phyloP scores from a whole-genome alignment of 2,888 invertebrate genomes.

The Chrysolina americana region DNA sequence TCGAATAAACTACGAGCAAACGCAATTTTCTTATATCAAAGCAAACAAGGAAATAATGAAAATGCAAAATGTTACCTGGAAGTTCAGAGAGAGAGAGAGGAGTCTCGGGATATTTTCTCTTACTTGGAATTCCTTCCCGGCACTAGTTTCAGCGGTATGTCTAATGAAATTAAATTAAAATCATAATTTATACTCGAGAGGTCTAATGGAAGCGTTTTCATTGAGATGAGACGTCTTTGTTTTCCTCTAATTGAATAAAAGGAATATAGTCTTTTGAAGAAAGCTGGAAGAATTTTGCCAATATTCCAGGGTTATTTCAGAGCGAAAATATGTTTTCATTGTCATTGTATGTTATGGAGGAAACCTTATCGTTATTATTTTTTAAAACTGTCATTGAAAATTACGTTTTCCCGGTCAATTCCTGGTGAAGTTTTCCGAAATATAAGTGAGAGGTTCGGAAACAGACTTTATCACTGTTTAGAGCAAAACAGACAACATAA shows the following conservation, averaged over 20 bases:
- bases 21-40: not conserved
- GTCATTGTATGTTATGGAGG: no score
- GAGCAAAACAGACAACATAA: no score
- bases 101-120: conserved; percentile 2
- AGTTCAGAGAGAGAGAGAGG: not conserved
- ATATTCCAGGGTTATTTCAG: not conserved
- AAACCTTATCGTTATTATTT: no score
- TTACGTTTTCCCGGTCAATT: no score
- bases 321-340: no score
- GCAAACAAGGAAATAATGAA: conserved; percentile 26
- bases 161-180: conserved; percentile 38
- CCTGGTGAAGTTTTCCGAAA: no score
- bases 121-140: conserved; percentile 17
- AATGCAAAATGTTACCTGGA: conserved; percentile 7
- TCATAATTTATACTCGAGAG: conserved; percentile 26
- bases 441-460: no score
- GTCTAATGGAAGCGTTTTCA: not conserved
- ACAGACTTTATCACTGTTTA: no score
- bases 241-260: conserved; percentile 2
- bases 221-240: not conserved
- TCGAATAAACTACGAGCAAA: conserved; percentile 4
- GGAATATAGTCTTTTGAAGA: not conserved
- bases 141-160: conserved; percentile 22
- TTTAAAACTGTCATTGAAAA: no score
- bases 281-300: not conserved